Base-by-base conservation (phyloP, 2,113 vertebrate genomes). In the Erpornis zantholeuca region DNA sequence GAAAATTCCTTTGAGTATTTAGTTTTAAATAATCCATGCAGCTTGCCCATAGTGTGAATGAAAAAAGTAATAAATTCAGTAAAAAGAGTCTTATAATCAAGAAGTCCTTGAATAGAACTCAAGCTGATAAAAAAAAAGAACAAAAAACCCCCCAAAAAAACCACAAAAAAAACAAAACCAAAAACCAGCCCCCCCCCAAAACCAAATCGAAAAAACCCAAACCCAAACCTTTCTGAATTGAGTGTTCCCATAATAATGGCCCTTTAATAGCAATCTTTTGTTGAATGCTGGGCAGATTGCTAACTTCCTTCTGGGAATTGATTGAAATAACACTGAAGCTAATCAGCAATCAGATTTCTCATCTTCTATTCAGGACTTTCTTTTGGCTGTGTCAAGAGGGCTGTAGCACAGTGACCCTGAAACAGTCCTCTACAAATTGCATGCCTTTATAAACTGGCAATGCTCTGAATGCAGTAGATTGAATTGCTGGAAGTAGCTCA, bases 251-350 rank as follows among this genome's bases (percentile, higher is more conserved):
- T 79, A 36, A 33, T 35, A 96, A 91, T 59, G 50, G 65, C 27
- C 60, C 28, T 82, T 96, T 94, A 91, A 92, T 85, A 86, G 70
- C 66, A 82, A 71, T 86, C 82, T 90, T 86, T 84, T 92, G 75
- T 91, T 93, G 80, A 81, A 59, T 96, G 56, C 45, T 96, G 50
- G 22, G 59, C 61, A 94, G 92, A 94, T 90, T 94, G 50, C 28
- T 95, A 92, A 96, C 40, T 94, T 96, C 79, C 85, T 72, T 87
- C 66, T 86, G 38, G 27, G 49, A 64, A 60, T 3, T 95, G 94
- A 94, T 76, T 94, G 90, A 97, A 96, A 93, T 96, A 91, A 88
- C 68, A 84, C 56, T 86, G 69, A 49, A 93, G 81, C 82, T 90
- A 96, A 87, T 93, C 45, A 88, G 66, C 73, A 97, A 76, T 96